Conservation (phyloP, 2,113 vertebrate genomes). For the Cyrtonyx montezumae region DNA sequence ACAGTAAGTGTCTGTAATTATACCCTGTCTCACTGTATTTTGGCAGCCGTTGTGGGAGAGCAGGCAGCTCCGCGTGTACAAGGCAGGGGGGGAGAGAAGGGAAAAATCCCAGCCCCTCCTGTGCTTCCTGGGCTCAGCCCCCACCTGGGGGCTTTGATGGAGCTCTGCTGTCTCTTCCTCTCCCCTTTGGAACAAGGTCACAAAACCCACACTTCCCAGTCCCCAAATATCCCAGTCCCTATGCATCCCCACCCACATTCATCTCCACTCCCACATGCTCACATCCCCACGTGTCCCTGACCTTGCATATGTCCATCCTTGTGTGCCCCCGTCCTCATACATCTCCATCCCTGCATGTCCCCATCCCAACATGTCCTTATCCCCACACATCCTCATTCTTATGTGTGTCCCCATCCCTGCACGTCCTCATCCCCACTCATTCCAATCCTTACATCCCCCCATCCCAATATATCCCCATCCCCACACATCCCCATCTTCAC, state of each 20-base stretch:
- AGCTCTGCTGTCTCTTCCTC: background rate
- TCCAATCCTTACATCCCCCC: background rate
- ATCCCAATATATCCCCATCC: fast-evolving
- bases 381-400: no score
- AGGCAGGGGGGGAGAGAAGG: background rate
- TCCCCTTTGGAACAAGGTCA: background rate
- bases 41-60: conserved; percentile 84
- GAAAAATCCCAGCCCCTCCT: background rate
- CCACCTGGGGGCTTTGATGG: background rate
- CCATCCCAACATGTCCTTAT: fast-evolving
- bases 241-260: background rate
- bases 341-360: background rate
- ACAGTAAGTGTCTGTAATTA: conserved; percentile 85
- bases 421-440: no score
- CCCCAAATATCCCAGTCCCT: fast-evolving
- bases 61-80: conserved; percentile 63
- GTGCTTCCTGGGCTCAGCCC: background rate
- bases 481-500: no score
- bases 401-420: no score
- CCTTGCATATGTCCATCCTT: no score
- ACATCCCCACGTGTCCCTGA: no score
- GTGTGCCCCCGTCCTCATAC: no score
- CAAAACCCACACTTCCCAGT: no score
- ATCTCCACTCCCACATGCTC: background rate
- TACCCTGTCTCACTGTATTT: conserved; percentile 84